phyloP scores from a whole-genome alignment of 2,797 vertebrate species.

The Passerculus sandwichensis region DNA sequence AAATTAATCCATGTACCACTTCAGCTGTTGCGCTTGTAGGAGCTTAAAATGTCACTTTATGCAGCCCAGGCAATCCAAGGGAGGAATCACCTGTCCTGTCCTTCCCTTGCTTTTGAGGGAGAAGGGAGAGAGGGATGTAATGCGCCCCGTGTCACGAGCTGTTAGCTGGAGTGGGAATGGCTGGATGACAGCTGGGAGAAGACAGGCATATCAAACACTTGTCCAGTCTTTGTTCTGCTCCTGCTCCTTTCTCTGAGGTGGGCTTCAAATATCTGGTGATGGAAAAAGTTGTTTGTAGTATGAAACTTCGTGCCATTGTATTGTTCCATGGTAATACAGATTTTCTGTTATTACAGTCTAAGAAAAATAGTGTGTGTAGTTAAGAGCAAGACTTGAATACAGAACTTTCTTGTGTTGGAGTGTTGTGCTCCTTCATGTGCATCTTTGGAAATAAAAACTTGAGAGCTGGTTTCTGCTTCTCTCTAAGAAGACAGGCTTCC shows the following conservation, averaged over 20 bases:
- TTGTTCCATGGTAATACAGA: not conserved
- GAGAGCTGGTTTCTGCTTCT: not conserved
- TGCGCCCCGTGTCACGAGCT: rapidly evolving
- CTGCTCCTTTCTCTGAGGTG: constrained; percentile 1
- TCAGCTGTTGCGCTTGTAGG: constrained; percentile 17
- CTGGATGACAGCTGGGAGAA: constrained; percentile 47
- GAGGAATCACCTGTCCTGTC: constrained; percentile 40
- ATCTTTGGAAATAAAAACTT: not conserved
- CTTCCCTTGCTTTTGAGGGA: not conserved
- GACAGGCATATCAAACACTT: not conserved
- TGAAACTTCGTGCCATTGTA: not conserved
- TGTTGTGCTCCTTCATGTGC: not conserved
- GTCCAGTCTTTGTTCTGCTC: not conserved
- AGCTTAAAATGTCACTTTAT: constrained; percentile 28
- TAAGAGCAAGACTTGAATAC: not conserved
- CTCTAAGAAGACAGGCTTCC: not conserved
- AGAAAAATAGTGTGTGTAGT: not conserved
- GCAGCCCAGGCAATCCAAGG: not conserved
- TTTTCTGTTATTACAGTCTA: not conserved
- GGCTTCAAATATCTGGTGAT: not conserved
- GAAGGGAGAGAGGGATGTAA: not conserved
- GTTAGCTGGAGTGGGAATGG: not conserved
- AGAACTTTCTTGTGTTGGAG: not conserved
- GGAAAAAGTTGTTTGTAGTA: not conserved
- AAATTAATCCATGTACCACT: constrained; percentile 17